phyloP scores from a whole-genome alignment of 1,140 invertebrate genomes.

The Apis dorsata region DNA sequence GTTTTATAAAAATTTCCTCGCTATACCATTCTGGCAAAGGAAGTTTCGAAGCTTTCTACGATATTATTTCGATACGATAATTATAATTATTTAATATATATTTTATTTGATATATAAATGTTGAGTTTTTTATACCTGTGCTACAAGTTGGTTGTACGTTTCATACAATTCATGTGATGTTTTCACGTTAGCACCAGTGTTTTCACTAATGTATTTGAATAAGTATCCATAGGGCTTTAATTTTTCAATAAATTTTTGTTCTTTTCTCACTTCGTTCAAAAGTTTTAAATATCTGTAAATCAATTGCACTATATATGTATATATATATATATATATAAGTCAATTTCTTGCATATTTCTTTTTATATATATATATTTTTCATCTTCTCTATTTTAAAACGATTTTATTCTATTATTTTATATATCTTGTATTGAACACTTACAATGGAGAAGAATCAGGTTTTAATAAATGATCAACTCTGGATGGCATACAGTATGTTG shows the following conservation, averaged over 20 bases:
- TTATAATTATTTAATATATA: no score
- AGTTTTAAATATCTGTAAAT: conserved; percentile 49
- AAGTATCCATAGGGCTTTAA: conserved; percentile 77
- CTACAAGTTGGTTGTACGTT: conserved; percentile 77
- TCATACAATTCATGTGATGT: conserved; percentile 75
- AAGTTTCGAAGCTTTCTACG: conserved; percentile 80
- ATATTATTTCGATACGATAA: background rate
- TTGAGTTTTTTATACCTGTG: conserved; percentile 72
- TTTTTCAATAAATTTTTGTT: conserved; percentile 75
- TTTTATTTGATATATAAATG: no score
- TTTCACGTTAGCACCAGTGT: conserved; percentile 77
- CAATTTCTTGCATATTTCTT: background rate
- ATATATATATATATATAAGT: background rate
- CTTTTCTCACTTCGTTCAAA: conserved; percentile 61
- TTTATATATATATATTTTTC: background rate
- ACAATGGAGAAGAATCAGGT: conserved; percentile 47
- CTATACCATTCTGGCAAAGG: conserved; percentile 82
- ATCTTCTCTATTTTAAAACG: background rate
- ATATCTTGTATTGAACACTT: background rate
- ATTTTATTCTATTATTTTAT: no score
- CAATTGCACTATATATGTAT: background rate
- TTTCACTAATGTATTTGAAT: conserved; percentile 78
- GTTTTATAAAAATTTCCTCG: conserved; percentile 79
- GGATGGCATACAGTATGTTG: conserved; percentile 56
- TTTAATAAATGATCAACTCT: conserved; percentile 61